Evolutionary conservation across 2,888 invertebrate genomes (phyloP), one percentile per base, ranked within the genome.

Genomic region (Agrochola macilenta): DNA sequence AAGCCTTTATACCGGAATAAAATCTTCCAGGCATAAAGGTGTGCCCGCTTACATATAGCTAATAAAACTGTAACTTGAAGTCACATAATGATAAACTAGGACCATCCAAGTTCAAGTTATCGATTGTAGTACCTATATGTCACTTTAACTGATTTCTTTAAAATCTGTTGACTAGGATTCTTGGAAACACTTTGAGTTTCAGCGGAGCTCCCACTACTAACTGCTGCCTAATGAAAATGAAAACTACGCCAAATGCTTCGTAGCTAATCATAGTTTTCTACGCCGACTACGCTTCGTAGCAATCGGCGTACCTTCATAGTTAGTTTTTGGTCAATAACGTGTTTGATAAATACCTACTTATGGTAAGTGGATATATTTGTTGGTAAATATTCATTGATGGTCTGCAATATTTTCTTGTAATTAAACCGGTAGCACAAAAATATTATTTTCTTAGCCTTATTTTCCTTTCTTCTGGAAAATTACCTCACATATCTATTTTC

Each of bases 241-340:
- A 30, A 30, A 52, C 46, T 66, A 12, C 26, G 46, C 20, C 4
- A 46, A 26, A 20, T 26, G 65, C 65, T 65, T 43, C 43, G 65
- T 43, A 65, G 43, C 39, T 39, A 39, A 43, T 65, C 64, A 17
- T 43, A 43, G 39, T 43, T 65, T 26, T 11, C 11, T 46, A 20
- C 65, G 26, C 20, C 26, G 46, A 8, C 30, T 68, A 68, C 66
- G 49, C 68, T 68, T 49, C 30, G 68, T 68, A 68, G 30, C 49
- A 30, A 68, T 30, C 14, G 14, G 14, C 49, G 68, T 68, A 30
- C 9, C 23, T 3, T 35, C 52, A 30, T 14, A 49, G 9, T 52
- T 30, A 9, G 9, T 68, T 68, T 30, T 68, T 49, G 23, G 5
- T 49, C 23, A 23, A 5, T 23, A 30, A 20, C 43, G 5, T 65